Base-by-base conservation (phyloP, 1,140 invertebrate species). In the Aphidius gifuensis region DNA sequence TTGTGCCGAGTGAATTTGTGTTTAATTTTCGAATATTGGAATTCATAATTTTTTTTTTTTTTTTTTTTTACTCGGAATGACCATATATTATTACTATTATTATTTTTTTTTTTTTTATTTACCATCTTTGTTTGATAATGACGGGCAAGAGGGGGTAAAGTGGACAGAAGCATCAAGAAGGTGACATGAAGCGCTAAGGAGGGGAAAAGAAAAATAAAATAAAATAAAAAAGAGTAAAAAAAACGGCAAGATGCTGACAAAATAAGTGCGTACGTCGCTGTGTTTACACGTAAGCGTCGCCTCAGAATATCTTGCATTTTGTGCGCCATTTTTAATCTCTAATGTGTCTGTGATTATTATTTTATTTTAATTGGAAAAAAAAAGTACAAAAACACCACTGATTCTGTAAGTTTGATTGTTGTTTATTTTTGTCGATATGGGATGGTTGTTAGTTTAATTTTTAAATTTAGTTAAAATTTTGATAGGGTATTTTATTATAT, bases 281-380 rank as follows among this genome's bases (percentile, higher is more conserved):
- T 66, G 66, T 69, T 69, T 69, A 71, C 50, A 65, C 60, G 65
- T 66, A 69, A 69, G 67, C 66, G 70, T 70, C 67, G 64, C 58
- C 66, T 65, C 58, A 32, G 57, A 49, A 49, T 58, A 40, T 58
- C 44, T 45, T 32, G 16, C 5, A 40, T 58, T 54, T 61, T 61
- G 60, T 56, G 44, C 60, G 60, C 60, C 53, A 55, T 55, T 56
- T 61, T 56, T 55, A 11, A 9, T 43, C 39, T 42, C 38, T 6
- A 58, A 9, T 46, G 56, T 58, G 43, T 58, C 42, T 56, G 46
- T 58, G 23, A 32, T 32, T 32, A 32, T 32, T 32, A 32, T 32
- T 32, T 32, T 32, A 32, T 32, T 3, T 32, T 32, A 32, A 32
- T 32, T 32, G 23, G 23, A 32, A 32, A 32, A 32, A 32, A 32